These are phyloP conservation scores for Littorina saxatilis DNA, from an alignment of 1,140 invertebrate species.

Conservation along the genomic window DNA sequence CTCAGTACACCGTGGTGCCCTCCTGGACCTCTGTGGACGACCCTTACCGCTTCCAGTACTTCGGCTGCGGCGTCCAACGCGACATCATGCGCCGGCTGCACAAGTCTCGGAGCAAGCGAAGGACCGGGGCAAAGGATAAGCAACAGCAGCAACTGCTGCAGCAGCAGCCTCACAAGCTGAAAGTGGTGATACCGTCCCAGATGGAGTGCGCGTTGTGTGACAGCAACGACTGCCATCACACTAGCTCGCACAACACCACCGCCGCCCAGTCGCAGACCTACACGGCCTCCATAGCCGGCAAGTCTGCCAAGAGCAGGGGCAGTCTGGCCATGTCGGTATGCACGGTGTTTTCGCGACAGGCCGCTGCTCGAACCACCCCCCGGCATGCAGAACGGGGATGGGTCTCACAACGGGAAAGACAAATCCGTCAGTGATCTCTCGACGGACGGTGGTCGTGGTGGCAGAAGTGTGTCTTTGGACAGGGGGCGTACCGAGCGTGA, in stretches of 20 bases:
- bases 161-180: conserved; percentile 12
- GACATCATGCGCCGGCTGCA: conserved; percentile 19
- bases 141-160: not conserved
- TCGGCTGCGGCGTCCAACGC: conserved; percentile 5
- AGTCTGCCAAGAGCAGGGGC: conserved; percentile 29
- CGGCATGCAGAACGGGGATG: not conserved
- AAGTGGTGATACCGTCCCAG: conserved; percentile 10
- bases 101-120: not conserved
- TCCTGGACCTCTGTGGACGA: conserved; percentile 23
- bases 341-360: conserved; percentile 1
- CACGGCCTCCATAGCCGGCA: not conserved
- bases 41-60: conserved; percentile 30
- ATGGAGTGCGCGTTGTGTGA: not conserved
- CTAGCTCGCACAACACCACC: not conserved
- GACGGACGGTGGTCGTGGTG: not conserved
- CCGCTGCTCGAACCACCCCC: not conserved
- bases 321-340: conserved; percentile 27
- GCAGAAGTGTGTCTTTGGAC: no score
- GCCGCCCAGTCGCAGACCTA: not conserved
- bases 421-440: not conserved
- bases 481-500: no score
- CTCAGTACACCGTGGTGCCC: conserved; percentile 18
- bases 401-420: not conserved
- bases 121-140: not conserved
- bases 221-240: not conserved